A percentile compares a stretch with the other conserved stretches of the same genome.
These are phyloP conservation scores for Zeuzera pyrina DNA, from an alignment of 2,888 invertebrate species.

Conservation along the genomic window DNA sequence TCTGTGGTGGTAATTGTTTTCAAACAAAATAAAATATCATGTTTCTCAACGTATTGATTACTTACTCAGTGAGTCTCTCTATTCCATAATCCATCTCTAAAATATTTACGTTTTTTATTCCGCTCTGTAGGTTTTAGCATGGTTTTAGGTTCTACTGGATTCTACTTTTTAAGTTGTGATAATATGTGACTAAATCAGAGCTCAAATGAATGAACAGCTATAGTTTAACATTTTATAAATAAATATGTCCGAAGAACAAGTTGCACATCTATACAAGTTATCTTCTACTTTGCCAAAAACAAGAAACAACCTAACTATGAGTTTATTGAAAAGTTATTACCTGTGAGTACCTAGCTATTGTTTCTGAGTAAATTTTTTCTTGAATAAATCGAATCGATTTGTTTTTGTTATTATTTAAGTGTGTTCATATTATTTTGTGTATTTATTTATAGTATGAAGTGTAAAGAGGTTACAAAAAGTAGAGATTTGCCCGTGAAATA, in stretches of 20 bases:
- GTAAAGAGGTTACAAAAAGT: slow-evolving; percentile 39
- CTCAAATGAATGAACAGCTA: no score
- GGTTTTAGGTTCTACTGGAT: no score
- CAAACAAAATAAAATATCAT: no score
- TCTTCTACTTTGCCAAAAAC: slow-evolving; percentile 26
- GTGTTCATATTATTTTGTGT: slow-evolving; percentile 2
- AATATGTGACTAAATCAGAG: no score
- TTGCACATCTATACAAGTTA: slow-evolving; percentile 41
- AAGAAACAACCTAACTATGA: slow-evolving; percentile 21
- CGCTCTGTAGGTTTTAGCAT: no score
- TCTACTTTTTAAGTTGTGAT: no score
- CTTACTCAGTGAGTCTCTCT: no score
- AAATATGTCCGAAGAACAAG: slow-evolving; percentile 43
- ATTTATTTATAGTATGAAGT: slow-evolving; percentile 38
- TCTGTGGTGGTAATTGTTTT: no score
- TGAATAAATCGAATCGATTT: not conserved
- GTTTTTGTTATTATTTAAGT: not conserved
- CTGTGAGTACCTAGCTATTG: slow-evolving; percentile 34
- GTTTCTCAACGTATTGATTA: no score
- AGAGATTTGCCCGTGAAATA: slow-evolving; percentile 43
- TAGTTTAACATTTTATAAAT: slow-evolving; percentile 19
- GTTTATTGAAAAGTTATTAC: slow-evolving; percentile 46
- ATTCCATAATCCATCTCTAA: no score
- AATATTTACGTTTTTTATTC: no score
- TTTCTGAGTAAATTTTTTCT: not conserved